These are phyloP conservation scores for Amphimallon solstitiale DNA, from an alignment of 2,888 invertebrate genomes.

Conservation along the genomic window DNA sequence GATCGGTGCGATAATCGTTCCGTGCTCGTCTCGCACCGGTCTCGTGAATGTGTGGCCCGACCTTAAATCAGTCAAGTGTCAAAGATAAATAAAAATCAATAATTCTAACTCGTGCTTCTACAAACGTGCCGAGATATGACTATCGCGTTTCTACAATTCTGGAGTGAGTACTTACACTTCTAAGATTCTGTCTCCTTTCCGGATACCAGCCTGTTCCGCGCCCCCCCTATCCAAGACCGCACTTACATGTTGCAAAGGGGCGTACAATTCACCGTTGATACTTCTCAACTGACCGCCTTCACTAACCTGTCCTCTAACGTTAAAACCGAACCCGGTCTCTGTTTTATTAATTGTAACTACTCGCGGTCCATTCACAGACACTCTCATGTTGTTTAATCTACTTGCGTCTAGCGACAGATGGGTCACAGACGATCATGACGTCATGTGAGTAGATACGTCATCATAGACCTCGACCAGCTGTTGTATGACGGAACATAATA, in stretches of 20 bases:
- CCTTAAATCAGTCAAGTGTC: not conserved
- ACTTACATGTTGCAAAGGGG: constrained; percentile 99
- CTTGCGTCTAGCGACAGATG: too few relatives aligned
- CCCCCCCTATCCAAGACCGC: constrained; percentile 98
- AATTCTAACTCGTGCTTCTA: constrained; percentile 1
- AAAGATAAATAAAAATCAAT: constrained; percentile 7
- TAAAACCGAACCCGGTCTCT: constrained; percentile 99
- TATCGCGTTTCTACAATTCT: not conserved
- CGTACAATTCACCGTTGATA: constrained; percentile 98
- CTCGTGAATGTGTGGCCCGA: too few relatives aligned
- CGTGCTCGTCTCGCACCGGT: too few relatives aligned
- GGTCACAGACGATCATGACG: too few relatives aligned
- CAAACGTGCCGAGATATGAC: not conserved
- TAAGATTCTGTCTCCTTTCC: constrained; percentile 97
- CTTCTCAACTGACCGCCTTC: constrained; percentile 98
- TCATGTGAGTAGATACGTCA: too few relatives aligned
- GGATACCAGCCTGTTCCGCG: constrained; percentile 96
- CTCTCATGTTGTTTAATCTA: constrained; percentile 66
- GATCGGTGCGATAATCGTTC: too few relatives aligned
- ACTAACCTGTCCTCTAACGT: constrained; percentile 99
- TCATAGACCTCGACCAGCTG: too few relatives aligned
- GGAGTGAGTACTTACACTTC: constrained; percentile 94
- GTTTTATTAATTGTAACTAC: constrained; percentile 94
- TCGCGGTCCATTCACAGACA: constrained; percentile 70
- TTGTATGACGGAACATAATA: too few relatives aligned